Conservation (phyloP, 2,797 vertebrate genomes). For the Gambusia yucatana region DNA sequence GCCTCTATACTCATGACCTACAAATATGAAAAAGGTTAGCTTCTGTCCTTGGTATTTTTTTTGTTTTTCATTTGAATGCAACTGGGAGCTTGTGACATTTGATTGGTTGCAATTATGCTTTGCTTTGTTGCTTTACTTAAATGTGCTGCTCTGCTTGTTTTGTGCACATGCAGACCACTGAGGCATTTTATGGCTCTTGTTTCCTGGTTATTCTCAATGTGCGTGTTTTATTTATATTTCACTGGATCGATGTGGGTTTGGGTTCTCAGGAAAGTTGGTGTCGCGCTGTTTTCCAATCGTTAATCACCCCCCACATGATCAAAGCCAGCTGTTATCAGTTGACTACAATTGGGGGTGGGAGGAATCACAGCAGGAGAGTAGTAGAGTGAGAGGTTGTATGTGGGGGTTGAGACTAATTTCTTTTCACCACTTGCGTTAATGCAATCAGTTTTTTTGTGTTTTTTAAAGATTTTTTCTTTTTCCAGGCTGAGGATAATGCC, state of each 20-base stretch:
- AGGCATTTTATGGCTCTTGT: constrained; percentile 31
- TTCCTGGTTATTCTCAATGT: constrained; percentile 46
- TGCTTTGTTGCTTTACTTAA: neutral
- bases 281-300: constrained; percentile 59
- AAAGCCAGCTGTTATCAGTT: constrained; percentile 64
- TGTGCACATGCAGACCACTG: neutral
- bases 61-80: neutral
- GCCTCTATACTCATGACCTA: neutral
- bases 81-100: neutral
- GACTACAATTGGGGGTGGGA: constrained; percentile 21
- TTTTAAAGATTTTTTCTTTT: constrained; percentile 45
- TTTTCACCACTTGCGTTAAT: constrained; percentile 52
- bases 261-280: constrained; percentile 38
- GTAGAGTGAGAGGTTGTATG: neutral
- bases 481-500: constrained; percentile 65
- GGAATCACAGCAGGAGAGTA: neutral
- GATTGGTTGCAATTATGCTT: neutral
- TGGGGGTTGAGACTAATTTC: neutral
- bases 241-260: constrained; percentile 10
- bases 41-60: neutral
- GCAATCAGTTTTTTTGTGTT: constrained; percentile 31
- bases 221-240: constrained; percentile 5
- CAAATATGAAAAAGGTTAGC: neutral
- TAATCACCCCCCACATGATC: constrained; percentile 74
- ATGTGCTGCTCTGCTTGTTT: neutral